Base-by-base conservation (phyloP, 2,113 vertebrate genomes). In the Holacanthus passer region DNA sequence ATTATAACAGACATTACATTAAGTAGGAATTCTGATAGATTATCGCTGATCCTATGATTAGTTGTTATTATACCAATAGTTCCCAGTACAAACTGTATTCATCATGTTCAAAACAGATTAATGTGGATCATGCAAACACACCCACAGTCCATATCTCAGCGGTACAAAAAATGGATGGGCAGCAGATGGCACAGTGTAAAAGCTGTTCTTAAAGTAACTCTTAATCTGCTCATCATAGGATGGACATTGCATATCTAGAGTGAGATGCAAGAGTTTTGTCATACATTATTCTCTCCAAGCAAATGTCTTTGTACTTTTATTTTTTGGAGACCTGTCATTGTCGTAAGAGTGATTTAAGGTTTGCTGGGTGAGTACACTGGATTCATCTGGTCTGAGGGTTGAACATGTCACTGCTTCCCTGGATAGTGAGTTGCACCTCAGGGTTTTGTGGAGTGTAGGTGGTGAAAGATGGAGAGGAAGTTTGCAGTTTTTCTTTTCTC, bases 161-260 rank as follows among this genome's bases (percentile, higher is more conserved):
- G 47, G 75, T 31, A 45, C 74, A 47, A 12, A 35, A 52, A 48
- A 60, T 66, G 6, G 35, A 11, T 29, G n/a, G 48, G 69, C 82
- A 62, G 75, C 75, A 83, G 74, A 77, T 74, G 71, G 65, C 63
- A 29, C n/a, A 1, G 27, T 52, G 9, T 7, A 37, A 59, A 74
- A 52, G 48, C 65, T 43, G 48, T 66, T 69, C 55, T 56, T 32
- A 75, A 63, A 58, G 19, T 67, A 41, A 68, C 41, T 19, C 32
- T 29, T 58, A 22, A 50, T 69, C 43, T n/a, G 50, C 58, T 27
- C 20, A 43, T 14, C 31, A 69, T 63, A 37, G 45, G 37, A 62
- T 29, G 6, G 39, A 78, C 22, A 60, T 66, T 67, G 73, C 55
- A 47, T 47, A 50, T 41, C 17, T 29, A 29, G 12, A 16, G 73